phyloP scores from a whole-genome alignment of 2,113 vertebrate genomes.

The Globicephala melas region DNA sequence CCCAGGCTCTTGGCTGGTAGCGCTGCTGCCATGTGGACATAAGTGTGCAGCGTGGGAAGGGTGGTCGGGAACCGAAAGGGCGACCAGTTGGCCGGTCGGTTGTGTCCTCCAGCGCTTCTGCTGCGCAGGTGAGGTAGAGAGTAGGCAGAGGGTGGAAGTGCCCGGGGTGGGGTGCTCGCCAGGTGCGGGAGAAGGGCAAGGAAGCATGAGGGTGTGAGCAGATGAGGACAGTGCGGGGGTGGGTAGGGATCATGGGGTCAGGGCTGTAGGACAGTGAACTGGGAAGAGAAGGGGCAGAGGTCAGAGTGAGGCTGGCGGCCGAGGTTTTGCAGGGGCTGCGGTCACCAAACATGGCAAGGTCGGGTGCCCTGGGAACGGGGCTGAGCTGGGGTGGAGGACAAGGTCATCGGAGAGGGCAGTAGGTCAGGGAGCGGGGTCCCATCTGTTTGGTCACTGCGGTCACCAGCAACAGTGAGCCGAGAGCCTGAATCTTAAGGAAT shows the following conservation, averaged over 20 bases:
- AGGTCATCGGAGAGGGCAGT: rapidly evolving
- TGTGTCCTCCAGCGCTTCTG: background rate
- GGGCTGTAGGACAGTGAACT: background rate
- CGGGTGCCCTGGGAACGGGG: rapidly evolving
- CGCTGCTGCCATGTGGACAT: rapidly evolving
- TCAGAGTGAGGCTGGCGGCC: background rate
- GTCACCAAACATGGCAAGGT: background rate
- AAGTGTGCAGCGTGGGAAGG: rapidly evolving
- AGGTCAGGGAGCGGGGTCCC: background rate
- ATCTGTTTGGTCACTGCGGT: background rate
- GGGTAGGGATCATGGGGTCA: rapidly evolving
- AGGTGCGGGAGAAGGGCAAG: background rate
- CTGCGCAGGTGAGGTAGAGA: rapidly evolving
- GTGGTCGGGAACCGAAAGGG: background rate
- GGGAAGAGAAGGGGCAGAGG: background rate
- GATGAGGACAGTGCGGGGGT: background rate
- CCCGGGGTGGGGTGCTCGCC: background rate
- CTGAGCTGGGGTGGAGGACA: background rate
- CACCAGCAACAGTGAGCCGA: rapidly evolving
- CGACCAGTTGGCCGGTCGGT: rapidly evolving
- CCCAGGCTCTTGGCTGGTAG: background rate
- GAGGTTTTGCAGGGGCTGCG: rapidly evolving
- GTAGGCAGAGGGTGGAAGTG: background rate
- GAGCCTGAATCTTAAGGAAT: background rate
- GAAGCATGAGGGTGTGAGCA: background rate